A percentile compares a stretch with the other conserved stretches of the same genome.
Conservation (phyloP, 1,140 invertebrate genomes). For the Zophobas morio region DNA sequence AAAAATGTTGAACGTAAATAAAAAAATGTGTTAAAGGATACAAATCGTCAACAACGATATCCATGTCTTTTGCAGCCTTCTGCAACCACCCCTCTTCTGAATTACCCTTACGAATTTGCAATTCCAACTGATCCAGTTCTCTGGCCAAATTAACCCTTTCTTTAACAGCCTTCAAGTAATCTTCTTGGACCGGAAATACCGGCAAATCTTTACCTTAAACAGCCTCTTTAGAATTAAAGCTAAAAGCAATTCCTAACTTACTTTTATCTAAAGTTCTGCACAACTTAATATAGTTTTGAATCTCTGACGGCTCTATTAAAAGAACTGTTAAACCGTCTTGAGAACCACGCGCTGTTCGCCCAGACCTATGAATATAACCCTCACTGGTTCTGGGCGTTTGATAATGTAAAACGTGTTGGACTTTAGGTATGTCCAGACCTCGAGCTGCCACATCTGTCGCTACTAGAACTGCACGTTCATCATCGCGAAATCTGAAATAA, state of each 20-base stretch:
- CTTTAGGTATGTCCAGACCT: conserved; percentile 94
- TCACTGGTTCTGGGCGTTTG: conserved; percentile 96
- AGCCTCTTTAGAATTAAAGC: conserved; percentile 44
- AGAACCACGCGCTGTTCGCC: conserved; percentile 92
- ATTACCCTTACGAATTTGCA: conserved; percentile 77
- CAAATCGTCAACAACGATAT: conserved; percentile 87
- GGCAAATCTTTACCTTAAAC: conserved; percentile 84
- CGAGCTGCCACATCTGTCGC: conserved; percentile 98
- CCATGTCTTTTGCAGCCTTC: conserved; percentile 88
- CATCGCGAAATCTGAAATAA: conserved; percentile 80
- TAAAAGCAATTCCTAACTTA: conserved; percentile 66
- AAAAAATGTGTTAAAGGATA: conserved; percentile 70
- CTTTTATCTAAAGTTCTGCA: conserved; percentile 87
- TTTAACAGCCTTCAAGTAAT: conserved; percentile 78
- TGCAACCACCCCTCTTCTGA: conserved; percentile 86
- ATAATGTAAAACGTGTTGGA: conserved; percentile 98
- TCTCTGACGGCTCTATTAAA: conserved; percentile 91
- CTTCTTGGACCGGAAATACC: conserved; percentile 83
- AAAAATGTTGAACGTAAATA: too few relatives aligned
- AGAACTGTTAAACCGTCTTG: conserved; percentile 93
- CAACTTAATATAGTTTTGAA: conserved; percentile 84
- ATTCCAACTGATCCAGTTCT: conserved; percentile 83
- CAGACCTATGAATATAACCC: conserved; percentile 96
- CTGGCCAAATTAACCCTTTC: conserved; percentile 83
- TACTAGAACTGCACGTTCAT: conserved; percentile 84